Percentiles rank a stretch among this genome's conserved stretches.
Evolutionary conservation across 2,113 vertebrate species (phyloP).

Genomic region (Hippocampus comes): DNA sequence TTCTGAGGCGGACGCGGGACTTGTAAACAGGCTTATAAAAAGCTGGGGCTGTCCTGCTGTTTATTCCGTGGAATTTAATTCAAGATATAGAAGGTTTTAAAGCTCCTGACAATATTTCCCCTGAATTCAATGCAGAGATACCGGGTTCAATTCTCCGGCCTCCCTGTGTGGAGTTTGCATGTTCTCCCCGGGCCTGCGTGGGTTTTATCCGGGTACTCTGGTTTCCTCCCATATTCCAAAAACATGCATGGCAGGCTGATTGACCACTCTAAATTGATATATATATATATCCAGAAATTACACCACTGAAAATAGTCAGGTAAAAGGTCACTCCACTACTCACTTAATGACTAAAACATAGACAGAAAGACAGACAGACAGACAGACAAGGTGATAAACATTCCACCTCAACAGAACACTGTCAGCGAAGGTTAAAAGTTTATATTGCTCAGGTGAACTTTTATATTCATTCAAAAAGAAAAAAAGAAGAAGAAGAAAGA

Average conservation of each 20-base stretch:
- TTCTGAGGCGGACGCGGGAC: slow-evolving; percentile 39
- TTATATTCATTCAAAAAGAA: background rate
- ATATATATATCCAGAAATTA: too few species aligned
- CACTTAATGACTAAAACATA: too few species aligned
- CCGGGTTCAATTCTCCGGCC: too few species aligned
- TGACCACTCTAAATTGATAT: too few species aligned
- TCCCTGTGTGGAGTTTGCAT: too few species aligned
- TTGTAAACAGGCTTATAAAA: slow-evolving; percentile 60
- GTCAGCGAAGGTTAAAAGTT: background rate
- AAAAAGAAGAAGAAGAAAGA: background rate
- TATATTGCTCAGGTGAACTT: background rate
- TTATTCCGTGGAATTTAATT: slow-evolving; percentile 44
- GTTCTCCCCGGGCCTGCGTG: too few species aligned
- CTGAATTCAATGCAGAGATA: slow-evolving; percentile 6
- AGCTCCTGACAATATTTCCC: slow-evolving; percentile 21
- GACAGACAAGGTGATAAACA: background rate
- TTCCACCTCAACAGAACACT: background rate
- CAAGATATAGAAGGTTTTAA: slow-evolving; percentile 31
- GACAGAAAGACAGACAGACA: too few species aligned
- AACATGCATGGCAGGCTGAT: too few species aligned
- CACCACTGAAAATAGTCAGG: too few species aligned
- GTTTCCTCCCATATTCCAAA: too few species aligned
- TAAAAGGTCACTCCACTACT: too few species aligned
- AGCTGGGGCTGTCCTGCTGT: slow-evolving; percentile 35
- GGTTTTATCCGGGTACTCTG: too few species aligned